These are phyloP conservation scores for Leptopterna dolabrata DNA, from an alignment of 2,888 invertebrate genomes.

Conservation along the genomic window DNA sequence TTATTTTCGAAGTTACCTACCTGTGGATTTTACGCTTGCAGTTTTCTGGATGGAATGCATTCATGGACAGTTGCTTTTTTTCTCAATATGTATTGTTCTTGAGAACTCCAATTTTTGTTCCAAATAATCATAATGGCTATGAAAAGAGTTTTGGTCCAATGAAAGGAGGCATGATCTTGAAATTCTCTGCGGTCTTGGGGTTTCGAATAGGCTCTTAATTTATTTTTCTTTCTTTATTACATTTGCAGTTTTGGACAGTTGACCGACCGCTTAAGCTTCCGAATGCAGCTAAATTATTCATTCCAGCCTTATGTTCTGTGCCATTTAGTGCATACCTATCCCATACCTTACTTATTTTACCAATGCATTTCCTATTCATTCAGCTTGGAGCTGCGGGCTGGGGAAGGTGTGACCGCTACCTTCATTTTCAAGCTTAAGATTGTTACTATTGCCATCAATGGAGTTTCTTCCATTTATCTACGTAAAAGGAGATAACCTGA, in stretches of 20 bases:
- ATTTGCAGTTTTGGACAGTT: not conserved
- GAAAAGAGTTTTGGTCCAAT: not conserved
- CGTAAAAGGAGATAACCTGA: no score
- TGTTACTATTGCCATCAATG: no score
- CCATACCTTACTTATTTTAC: no score
- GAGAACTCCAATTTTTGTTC: not conserved
- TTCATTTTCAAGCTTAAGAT: no score
- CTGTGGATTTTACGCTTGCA: slow-evolving; percentile 37
- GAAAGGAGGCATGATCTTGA: not conserved
- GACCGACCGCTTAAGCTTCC: not conserved
- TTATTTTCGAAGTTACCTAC: not conserved
- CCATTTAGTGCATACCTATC: no score
- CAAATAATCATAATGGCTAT: not conserved
- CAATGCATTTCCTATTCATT: no score
- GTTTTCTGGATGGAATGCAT: slow-evolving; percentile 39
- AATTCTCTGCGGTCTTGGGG: not conserved
- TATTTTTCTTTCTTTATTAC: not conserved
- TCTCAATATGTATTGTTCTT: not conserved
- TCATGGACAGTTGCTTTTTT: slow-evolving; percentile 4
- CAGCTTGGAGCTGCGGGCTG: no score
- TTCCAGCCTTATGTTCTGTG: not conserved
- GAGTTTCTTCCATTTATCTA: no score
- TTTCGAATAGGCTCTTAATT: not conserved
- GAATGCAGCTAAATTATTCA: not conserved
- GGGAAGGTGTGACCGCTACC: no score